phyloP scores from a whole-genome alignment of 2,113 vertebrate species.

The Pomatostomus ruficeps region DNA sequence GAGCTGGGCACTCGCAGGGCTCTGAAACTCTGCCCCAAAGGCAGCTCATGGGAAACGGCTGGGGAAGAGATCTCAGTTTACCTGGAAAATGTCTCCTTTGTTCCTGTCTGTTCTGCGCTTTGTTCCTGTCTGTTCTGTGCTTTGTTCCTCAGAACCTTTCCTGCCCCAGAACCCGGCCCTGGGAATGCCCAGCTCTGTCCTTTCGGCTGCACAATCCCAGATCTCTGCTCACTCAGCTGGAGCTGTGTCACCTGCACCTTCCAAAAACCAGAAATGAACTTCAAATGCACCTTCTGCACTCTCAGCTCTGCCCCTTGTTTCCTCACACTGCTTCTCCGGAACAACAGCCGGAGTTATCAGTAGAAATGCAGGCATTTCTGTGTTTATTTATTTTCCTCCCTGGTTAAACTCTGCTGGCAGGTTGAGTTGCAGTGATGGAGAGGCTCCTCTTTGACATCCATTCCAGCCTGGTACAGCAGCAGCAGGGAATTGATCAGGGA shows the following conservation, averaged over 20 bases:
- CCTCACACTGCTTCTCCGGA: not conserved
- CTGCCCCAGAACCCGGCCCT: not conserved
- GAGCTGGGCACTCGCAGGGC: not conserved
- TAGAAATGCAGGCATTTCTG: not conserved
- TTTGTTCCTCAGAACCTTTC: not conserved
- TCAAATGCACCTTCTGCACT: not conserved
- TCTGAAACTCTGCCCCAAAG: not conserved
- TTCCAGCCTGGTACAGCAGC: not conserved
- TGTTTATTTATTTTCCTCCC: not conserved
- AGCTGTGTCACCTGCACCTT: not conserved
- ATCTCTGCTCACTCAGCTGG: not conserved
- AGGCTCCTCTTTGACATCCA: not conserved
- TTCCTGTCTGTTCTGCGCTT: not conserved
- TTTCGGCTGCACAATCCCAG: not conserved
- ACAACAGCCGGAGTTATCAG: not conserved
- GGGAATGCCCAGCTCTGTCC: not conserved
- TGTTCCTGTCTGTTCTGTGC: not conserved
- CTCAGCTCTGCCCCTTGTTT: not conserved
- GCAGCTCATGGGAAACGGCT: not conserved
- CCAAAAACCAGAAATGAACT: not conserved
- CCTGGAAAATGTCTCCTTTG: slow-evolving; percentile 16
- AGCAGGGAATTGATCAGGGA: not conserved
- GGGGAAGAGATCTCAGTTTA: not conserved
- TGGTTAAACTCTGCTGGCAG: not conserved
- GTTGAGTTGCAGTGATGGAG: not conserved